Evolutionary conservation across 2,797 vertebrate genomes (phyloP).

Genomic region (Enteromius fasciolatus): DNA sequence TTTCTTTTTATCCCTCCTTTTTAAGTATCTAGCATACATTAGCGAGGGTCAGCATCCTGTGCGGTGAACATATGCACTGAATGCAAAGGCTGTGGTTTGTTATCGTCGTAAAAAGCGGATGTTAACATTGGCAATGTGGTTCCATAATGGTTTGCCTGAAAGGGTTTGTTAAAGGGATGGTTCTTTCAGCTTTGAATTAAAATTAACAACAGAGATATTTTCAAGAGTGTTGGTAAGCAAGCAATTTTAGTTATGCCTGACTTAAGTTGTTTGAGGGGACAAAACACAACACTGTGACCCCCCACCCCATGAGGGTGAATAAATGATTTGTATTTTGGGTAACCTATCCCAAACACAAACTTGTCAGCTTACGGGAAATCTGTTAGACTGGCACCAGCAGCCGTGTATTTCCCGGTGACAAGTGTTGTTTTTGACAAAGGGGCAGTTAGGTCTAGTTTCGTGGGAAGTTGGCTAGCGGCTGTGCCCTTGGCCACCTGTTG

Average conservation of each 20-base stretch:
- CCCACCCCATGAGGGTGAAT: background rate
- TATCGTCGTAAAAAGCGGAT: background rate
- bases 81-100: background rate
- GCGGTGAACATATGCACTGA: conserved; percentile 1
- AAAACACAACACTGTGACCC: background rate
- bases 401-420: background rate
- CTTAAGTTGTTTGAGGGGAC: background rate
- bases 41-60: background rate
- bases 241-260: background rate
- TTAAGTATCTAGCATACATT: background rate
- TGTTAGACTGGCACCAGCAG: background rate
- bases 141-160: background rate
- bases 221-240: background rate
- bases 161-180: background rate
- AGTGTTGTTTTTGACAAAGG: conserved; percentile 22
- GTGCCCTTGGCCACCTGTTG: conserved; percentile 21
- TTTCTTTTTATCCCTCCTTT: background rate
- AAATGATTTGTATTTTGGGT: background rate
- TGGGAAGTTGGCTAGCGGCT: background rate
- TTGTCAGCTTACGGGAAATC: background rate
- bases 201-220: background rate
- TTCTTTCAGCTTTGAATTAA: background rate
- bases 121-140: background rate
- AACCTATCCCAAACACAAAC: background rate
- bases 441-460: conserved; percentile 13